Base-by-base conservation (phyloP, 2,113 vertebrate genomes). In the Caranx ignobilis region DNA sequence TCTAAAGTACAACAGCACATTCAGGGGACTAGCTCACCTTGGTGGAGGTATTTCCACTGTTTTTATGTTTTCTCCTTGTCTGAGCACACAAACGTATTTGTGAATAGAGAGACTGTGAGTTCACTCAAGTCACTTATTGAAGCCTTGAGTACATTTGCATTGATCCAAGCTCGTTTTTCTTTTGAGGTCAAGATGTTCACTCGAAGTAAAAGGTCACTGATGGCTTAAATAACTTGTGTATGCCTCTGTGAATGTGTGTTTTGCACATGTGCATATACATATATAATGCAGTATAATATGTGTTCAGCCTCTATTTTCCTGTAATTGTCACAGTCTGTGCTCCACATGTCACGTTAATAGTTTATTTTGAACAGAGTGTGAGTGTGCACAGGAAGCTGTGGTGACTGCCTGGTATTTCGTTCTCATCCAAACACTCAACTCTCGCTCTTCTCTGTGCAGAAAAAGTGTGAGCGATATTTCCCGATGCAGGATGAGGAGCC, bases 381-480 rank as follows among this genome's bases (percentile, higher is more conserved):
- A 65, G 54, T 77, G 70, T 72, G 37, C 45, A 63, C 76, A 81
- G 70, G 85, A 87, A 79, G 75, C 55, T 78, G 79, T 71, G 80
- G 80, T 83, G 10, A 76, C 60, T 74, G 5, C 71, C n/a, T 68
- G 39, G 13, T 72, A 60, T 83, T 79, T 66, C 31, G 6, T 62
- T 82, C 63, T 86, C 35, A 66, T 65, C 47, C 50, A 71, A 78
- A 60, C 47, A 60, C 47, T 32, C 85, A 83, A 81, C 75, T 56
- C 56, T 10, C 69, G 10, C 87, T 83, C 79, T 87, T 92, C 75
- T 85, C 66, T 86, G 37, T 68, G 93, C 92, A 99, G 98, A 99
- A 99, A 98, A 99, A 99, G 90, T 99, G 98, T 94, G 98, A 99
- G 81, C 96, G 97, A 63, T 99, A 99, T 87, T 99, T 96, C 95